phyloP scores from a whole-genome alignment of 2,888 invertebrate genomes.

The Ichneumon xanthorius region DNA sequence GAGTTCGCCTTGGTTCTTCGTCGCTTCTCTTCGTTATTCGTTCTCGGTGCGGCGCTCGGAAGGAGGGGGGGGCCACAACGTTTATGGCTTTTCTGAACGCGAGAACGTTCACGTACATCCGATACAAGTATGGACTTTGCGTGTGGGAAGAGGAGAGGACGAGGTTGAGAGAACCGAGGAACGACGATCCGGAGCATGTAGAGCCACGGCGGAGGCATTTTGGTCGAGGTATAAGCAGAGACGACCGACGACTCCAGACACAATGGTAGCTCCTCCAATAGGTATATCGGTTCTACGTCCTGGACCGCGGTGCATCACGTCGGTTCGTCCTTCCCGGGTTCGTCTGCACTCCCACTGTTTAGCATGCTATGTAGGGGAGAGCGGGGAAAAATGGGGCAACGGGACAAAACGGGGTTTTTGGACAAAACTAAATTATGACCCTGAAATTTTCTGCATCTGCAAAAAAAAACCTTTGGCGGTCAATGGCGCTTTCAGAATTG shows the following conservation, averaged over 20 bases:
- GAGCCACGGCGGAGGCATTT: constrained; percentile 49
- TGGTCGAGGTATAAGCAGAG: constrained; percentile 51
- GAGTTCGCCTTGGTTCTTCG: constrained; percentile 56
- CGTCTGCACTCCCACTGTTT: constrained; percentile 24
- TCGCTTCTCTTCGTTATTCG: constrained; percentile 44
- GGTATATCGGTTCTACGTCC: constrained; percentile 56
- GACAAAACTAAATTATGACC: no score
- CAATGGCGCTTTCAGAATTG: no score
- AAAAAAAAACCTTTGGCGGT: no score
- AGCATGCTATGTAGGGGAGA: no score
- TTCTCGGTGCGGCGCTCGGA: constrained; percentile 4
- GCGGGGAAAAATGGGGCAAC: no score
- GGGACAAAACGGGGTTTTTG: no score
- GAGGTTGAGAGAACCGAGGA: not conserved
- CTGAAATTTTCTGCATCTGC: no score
- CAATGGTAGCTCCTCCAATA: constrained; percentile 58
- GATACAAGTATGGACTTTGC: not conserved
- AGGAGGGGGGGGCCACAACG: not conserved
- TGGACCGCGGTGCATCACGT: constrained; percentile 45
- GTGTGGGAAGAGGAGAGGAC: constrained; percentile 31
- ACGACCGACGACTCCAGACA: constrained; percentile 57
- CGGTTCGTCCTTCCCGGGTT: constrained; percentile 46
- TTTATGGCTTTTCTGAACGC: constrained; percentile 43
- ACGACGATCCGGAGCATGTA: constrained; percentile 30
- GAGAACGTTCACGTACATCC: constrained; percentile 17